phyloP scores from a whole-genome alignment of 2,797 vertebrate genomes.

The Anniella stebbinsi region DNA sequence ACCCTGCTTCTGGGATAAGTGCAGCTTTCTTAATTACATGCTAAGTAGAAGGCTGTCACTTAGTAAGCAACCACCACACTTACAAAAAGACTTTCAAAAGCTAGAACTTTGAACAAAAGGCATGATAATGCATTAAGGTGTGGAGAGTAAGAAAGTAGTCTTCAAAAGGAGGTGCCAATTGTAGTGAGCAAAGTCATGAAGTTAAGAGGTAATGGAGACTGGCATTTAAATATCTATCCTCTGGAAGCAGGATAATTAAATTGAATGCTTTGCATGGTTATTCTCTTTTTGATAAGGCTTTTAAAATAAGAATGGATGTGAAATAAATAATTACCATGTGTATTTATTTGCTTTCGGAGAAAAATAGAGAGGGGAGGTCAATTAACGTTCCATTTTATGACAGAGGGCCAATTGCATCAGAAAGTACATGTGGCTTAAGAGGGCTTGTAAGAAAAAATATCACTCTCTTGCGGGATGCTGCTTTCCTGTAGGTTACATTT shows the following conservation, averaged over 20 bases:
- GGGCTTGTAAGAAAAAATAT: not conserved
- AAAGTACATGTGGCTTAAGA: not conserved
- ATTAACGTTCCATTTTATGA: not conserved
- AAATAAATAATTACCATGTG: not conserved
- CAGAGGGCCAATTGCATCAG: not conserved
- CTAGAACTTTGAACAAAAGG: slow-evolving; percentile 17
- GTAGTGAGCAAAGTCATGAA: slow-evolving; percentile 14
- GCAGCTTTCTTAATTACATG: slow-evolving; percentile 38
- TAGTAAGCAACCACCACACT: slow-evolving; percentile 6
- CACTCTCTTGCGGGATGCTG: not conserved
- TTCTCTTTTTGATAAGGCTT: not conserved
- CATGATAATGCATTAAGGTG: slow-evolving; percentile 3
- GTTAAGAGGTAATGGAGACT: slow-evolving; percentile 22
- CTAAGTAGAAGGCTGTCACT: slow-evolving; percentile 29
- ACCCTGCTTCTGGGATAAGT: slow-evolving; percentile 24
- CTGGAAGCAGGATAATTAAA: slow-evolving; percentile 52
- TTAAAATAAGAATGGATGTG: not conserved
- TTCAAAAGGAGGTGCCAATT: slow-evolving; percentile 36
- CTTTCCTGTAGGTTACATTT: not conserved
- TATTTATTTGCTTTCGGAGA: not conserved
- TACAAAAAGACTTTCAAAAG: slow-evolving; percentile 27
- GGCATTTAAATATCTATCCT: slow-evolving; percentile 46
- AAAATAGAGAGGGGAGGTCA: not conserved
- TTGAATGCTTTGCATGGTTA: not conserved
- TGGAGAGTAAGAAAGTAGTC: slow-evolving; percentile 30